phyloP scores from a whole-genome alignment of 2,888 invertebrate genomes.

The Choreutis nemorana region DNA sequence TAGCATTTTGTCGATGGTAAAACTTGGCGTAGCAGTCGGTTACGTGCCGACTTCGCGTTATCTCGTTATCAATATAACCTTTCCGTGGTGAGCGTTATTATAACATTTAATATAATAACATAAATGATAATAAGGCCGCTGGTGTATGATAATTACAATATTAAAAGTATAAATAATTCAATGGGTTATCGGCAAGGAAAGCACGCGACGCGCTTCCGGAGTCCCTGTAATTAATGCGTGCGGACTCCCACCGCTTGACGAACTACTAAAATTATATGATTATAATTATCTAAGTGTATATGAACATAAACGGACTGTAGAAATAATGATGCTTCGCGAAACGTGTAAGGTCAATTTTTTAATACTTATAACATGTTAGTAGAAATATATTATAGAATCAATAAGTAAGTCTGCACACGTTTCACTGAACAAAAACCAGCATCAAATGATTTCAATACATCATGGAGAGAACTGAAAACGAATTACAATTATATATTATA shows the following conservation, averaged over 20 bases:
- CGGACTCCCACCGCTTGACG: conserved; percentile 36
- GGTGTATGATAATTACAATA: conserved; percentile 61
- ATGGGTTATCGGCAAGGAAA: conserved; percentile 50
- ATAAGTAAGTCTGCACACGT: no score
- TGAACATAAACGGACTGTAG: no score
- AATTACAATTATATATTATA: no score
- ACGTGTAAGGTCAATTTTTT: no score
- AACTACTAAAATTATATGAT: conserved; percentile 40
- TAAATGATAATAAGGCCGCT: conserved; percentile 56
- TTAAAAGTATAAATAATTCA: conserved; percentile 65
- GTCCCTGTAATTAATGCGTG: conserved; percentile 43
- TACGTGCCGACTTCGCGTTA: conserved; percentile 17
- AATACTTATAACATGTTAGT: no score
- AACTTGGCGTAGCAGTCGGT: no score
- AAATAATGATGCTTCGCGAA: no score
- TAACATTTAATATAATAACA: conserved; percentile 61
- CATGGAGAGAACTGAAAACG: no score
- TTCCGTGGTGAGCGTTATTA: conserved; percentile 50
- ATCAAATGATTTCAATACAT: no score
- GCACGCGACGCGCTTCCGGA: conserved; percentile 63
- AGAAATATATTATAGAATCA: no score
- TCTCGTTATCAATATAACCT: conserved; percentile 39
- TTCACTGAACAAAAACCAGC: no score
- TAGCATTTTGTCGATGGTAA: no score
- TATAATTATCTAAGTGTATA: conserved; percentile 18